Evolutionary conservation across 2,797 vertebrate species (phyloP).

Genomic region (Myotis daubentonii): DNA sequence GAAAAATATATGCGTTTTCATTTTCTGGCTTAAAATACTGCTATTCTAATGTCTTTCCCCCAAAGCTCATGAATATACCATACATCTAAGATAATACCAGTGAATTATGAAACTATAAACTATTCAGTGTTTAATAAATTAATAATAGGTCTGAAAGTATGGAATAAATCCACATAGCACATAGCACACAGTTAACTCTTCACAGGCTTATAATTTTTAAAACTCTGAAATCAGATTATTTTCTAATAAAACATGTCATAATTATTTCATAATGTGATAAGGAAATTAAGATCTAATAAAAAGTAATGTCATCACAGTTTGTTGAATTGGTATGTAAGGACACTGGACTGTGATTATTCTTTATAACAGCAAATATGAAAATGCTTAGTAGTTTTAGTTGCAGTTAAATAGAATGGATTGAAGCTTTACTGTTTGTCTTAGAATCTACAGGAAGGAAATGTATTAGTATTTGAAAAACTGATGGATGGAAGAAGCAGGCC

Average conservation of each 20-base stretch:
- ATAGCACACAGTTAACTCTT: conserved; percentile 61
- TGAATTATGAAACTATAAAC: conserved; percentile 63
- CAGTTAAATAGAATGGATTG: neutral
- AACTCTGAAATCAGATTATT: conserved; percentile 9
- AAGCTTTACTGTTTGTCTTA: neutral
- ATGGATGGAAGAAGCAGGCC: neutral
- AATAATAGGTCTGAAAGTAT: conserved; percentile 42
- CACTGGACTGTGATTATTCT: neutral
- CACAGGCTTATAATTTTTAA: neutral
- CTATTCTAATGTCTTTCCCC: neutral
- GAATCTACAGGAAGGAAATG: neutral
- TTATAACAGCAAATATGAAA: neutral
- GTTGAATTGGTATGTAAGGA: neutral
- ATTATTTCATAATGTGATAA: conserved; percentile 7
- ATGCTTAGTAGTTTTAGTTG: neutral
- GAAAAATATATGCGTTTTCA: conserved; percentile 61
- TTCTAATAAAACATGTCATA: conserved; percentile 7
- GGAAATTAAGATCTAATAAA: neutral
- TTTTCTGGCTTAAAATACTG: conserved; percentile 57
- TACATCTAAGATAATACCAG: conserved; percentile 58
- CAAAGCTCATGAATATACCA: conserved; percentile 26
- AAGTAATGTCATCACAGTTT: neutral
- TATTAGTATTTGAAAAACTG: neutral
- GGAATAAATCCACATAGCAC: neutral
- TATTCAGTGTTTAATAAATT: conserved; percentile 57